phyloP scores from a whole-genome alignment of 2,113 vertebrate species.

The Lamprologus lemairii region DNA sequence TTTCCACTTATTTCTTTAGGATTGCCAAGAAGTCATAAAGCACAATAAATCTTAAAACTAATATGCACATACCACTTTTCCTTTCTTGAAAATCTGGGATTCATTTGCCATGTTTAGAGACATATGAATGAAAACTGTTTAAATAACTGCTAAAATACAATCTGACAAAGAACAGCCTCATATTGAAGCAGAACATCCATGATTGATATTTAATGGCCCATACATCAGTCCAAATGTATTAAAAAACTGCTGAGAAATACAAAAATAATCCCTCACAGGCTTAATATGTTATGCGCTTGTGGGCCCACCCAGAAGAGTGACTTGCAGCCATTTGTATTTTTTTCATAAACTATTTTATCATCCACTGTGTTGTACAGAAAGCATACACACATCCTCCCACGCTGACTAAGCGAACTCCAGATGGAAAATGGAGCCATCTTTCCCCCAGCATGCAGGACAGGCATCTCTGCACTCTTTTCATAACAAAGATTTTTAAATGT shows the following conservation, averaged over 20 bases:
- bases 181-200: neutral
- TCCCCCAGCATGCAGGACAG: constrained; percentile 29
- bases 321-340: constrained; percentile 36
- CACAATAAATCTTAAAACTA: neutral
- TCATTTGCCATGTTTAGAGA: neutral
- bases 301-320: constrained; percentile 67
- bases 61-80: neutral
- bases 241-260: constrained; percentile 43
- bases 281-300: constrained; percentile 28
- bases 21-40: neutral
- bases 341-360: constrained; percentile 47
- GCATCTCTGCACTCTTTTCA: constrained; percentile 64
- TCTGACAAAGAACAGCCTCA: neutral
- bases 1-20: neutral
- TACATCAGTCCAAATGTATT: constrained; percentile 13
- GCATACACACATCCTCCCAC: constrained; percentile 38
- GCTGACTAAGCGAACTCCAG: constrained; percentile 35
- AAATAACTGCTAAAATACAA: neutral
- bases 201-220: constrained; percentile 13
- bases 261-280: constrained; percentile 43
- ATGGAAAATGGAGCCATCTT: constrained; percentile 44
- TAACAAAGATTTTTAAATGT: constrained; percentile 67
- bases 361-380: constrained; percentile 26
- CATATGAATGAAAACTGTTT: neutral
- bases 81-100: neutral